Evolutionary conservation across 1,140 invertebrate species (phyloP), one percentile per base, ranked within the genome.

Genomic region (Drosophila ficusphila): DNA sequence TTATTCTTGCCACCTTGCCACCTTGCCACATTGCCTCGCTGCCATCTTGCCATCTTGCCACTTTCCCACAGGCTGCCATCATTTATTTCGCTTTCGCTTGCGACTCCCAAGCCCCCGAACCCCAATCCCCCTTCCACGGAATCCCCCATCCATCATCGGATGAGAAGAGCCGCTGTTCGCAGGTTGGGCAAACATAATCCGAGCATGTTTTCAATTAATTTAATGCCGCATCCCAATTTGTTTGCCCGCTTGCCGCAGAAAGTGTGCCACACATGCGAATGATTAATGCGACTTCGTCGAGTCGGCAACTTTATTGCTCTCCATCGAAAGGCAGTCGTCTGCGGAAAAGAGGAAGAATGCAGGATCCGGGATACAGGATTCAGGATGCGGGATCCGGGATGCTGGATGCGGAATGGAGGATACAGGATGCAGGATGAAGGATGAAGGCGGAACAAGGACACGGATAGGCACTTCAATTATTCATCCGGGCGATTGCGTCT

Each of bases 121-220:
- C 14, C n/a, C 33, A 34, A 1, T 8, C 11, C 42, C 0, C 9
- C 51, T 5, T 4, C n/a, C 12, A 16, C 44, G 8, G n/a, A n/a
- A n/a, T 4, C 19, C 8, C 16, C 42, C 47, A 29, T 62, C 47
- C 57, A 42, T 46, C 57, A 38, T 56, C 41, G 3, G 34, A 18
- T 27, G n/a, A 29, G 41, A 27, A 5, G 42, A 23, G 41, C 11
- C 12, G 27, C 54, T 53, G 54, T 36, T 64, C 68, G 58, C 70
- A 79, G 72, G 70, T 57, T 69, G 64, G 69, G 61, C 72, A 83
- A 85, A 85, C 75, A 76, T 83, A 71, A 85, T 79, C 69, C 77
- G 38, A 79, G 76, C 65, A 65, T 79, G 70, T 83, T 83, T 79
- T 54, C 76, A 86, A 85, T 85, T 85, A 85, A 85, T 76, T 85